Evolutionary conservation across 2,797 vertebrate species (phyloP).

Genomic region (Hyperoplus immaculatus): DNA sequence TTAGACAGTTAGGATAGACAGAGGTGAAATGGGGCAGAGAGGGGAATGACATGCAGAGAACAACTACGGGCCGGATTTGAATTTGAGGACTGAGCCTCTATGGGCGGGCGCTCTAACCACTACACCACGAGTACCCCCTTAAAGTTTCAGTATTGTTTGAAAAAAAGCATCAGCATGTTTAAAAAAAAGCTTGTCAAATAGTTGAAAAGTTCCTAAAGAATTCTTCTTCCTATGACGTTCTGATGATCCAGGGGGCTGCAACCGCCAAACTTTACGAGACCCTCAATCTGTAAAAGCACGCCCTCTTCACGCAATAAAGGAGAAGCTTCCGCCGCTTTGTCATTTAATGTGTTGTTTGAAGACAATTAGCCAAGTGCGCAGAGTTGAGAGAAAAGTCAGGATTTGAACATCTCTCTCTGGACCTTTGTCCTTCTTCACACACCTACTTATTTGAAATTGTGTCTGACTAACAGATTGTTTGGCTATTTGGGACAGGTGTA

Average conservation of each 20-base stretch:
- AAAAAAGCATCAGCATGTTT: not conserved
- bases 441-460: no score
- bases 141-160: not conserved
- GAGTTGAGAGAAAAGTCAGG: not conserved
- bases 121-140: no score
- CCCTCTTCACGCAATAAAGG: not conserved
- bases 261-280: not conserved
- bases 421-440: no score
- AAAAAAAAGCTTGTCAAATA: not conserved
- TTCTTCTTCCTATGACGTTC: no score
- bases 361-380: not conserved
- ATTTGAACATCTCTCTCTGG: not conserved
- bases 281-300: not conserved
- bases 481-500: not conserved
- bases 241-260: no score
- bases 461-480: no score
- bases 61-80: no score
- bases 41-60: no score
- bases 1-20: no score
- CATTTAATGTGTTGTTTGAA: not conserved
- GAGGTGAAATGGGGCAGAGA: no score
- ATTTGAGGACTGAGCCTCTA: no score
- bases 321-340: not conserved
- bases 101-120: no score
- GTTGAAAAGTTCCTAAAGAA: not conserved